These are phyloP conservation scores for Pholis gunnellus DNA, from an alignment of 2,113 vertebrate genomes.

Conservation along the genomic window DNA sequence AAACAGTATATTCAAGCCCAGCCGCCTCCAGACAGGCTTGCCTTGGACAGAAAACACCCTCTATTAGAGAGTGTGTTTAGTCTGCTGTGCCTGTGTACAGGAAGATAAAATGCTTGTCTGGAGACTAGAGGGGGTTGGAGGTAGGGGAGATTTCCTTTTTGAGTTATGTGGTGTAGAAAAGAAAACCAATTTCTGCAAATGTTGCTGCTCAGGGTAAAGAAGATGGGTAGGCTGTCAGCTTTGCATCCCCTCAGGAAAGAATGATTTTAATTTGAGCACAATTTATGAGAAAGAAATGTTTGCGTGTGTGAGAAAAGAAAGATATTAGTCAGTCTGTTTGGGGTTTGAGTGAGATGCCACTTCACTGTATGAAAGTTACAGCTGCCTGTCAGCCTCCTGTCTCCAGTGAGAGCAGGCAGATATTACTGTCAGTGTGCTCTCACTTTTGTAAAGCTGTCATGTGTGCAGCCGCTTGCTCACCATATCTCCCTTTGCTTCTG, in stretches of 20 bases:
- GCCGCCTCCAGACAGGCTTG: slow-evolving; percentile 52
- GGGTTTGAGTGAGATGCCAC: slow-evolving; percentile 26
- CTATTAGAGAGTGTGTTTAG: slow-evolving; percentile 69
- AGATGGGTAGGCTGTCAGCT: slow-evolving; percentile 48
- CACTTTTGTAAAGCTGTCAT: slow-evolving; percentile 46
- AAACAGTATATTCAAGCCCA: slow-evolving; percentile 49
- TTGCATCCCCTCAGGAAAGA: slow-evolving; percentile 20
- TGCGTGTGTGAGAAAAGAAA: not conserved
- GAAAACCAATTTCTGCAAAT: slow-evolving; percentile 43
- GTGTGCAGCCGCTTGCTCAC: slow-evolving; percentile 8
- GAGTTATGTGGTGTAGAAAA: slow-evolving; percentile 57
- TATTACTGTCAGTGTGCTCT: slow-evolving; percentile 53
- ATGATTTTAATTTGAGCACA: slow-evolving; percentile 44
- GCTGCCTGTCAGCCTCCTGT: slow-evolving; percentile 39
- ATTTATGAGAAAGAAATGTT: slow-evolving; percentile 23
- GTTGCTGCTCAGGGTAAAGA: slow-evolving; percentile 27
- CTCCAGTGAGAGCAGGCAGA: slow-evolving; percentile 27
- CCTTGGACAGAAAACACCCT: slow-evolving; percentile 43
- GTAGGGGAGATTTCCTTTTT: slow-evolving; percentile 63
- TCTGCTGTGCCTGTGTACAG: slow-evolving; percentile 61
- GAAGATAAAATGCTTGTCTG: slow-evolving; percentile 70
- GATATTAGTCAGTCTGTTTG: slow-evolving; percentile 15
- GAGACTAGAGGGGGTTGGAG: slow-evolving; percentile 52
- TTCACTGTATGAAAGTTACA: slow-evolving; percentile 39
- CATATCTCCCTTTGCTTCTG: slow-evolving; percentile 10